Evolutionary conservation across 2,113 vertebrate species (phyloP), one percentile per base, ranked within the genome.

Genomic region (Dolichotis patagonum): DNA sequence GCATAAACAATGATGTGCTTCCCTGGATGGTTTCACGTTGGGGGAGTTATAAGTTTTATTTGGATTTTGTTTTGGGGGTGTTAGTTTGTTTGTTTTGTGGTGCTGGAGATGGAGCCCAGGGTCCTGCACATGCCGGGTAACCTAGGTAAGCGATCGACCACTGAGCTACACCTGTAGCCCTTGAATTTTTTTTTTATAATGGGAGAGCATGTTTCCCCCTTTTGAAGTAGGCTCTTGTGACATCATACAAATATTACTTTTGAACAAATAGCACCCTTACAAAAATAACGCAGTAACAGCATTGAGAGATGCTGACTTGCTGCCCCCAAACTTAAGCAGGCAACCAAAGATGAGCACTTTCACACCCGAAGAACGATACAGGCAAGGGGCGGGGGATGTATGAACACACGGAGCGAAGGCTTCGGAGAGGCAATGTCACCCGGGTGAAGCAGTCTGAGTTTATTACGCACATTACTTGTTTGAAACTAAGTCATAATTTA

Each of bases 361-460:
- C 11, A 75, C 17, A 54, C 6, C 35, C 3, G 28, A 43, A 60
- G 38, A 32, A 62, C 13, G 77, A 0, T 43, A 67, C 0, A 20
- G 46, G 20, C 14, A 12, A 16, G 4, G 19, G 22, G 32, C 38
- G 0, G 4, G 86, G 73, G 49, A 52, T 52, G 11, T 52, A 52
- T 52, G 49, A 26, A 26, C 81, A 62, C 17, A 71, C 30, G 32
- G 30, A 69, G 16, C 19, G 75, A 19, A 54, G 63, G 43, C 19
- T 12, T 30, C 0, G 2, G 12, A 56, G 22, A 46, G 41, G 78
- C 8, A 67, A 41, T 1, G 7, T 41, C 19, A 3, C 1, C 0
- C 1, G n/a, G 88, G 62, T 6, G 4, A 17, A 54, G 52, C 32
- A 16, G 35, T 28, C 46, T 69, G 67, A 32, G n/a, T 20, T 87